These are phyloP conservation scores for Falco naumanni DNA, from an alignment of 2,797 vertebrate species.

Conservation along the genomic window DNA sequence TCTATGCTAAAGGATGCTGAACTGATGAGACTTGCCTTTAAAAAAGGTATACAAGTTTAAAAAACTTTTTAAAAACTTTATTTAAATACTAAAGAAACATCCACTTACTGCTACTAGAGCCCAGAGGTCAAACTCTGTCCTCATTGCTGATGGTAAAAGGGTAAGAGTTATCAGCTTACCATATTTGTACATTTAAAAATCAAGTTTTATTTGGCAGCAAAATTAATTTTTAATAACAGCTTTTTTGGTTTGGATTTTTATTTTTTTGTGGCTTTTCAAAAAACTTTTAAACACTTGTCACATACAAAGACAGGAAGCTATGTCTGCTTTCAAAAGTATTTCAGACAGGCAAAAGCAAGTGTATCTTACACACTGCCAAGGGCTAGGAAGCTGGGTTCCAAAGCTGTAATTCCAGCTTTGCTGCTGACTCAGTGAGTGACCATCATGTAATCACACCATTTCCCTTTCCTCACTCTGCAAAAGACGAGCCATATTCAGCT, in stretches of 20 bases:
- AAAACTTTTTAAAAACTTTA: background rate
- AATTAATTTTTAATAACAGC: background rate
- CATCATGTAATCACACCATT: fast-evolving
- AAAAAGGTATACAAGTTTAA: background rate
- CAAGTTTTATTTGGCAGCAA: background rate
- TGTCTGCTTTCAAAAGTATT: background rate
- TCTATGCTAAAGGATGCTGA: background rate
- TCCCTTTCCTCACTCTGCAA: background rate
- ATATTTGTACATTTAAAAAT: background rate
- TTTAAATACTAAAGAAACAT: background rate
- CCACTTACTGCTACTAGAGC: background rate
- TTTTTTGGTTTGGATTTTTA: background rate
- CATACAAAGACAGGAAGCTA: background rate
- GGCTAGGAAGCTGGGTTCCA: background rate
- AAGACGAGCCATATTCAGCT: background rate
- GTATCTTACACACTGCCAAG: background rate
- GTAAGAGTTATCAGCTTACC: background rate
- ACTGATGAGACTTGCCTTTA: background rate
- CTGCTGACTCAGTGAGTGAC: constrained; percentile 12
- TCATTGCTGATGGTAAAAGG: background rate
- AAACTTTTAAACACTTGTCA: background rate
- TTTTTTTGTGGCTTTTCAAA: background rate
- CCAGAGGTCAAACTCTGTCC: background rate
- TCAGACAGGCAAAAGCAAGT: background rate
- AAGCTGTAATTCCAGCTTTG: background rate